Evolutionary conservation across 2,113 vertebrate species (phyloP).

Genomic region (Dinomys branickii): DNA sequence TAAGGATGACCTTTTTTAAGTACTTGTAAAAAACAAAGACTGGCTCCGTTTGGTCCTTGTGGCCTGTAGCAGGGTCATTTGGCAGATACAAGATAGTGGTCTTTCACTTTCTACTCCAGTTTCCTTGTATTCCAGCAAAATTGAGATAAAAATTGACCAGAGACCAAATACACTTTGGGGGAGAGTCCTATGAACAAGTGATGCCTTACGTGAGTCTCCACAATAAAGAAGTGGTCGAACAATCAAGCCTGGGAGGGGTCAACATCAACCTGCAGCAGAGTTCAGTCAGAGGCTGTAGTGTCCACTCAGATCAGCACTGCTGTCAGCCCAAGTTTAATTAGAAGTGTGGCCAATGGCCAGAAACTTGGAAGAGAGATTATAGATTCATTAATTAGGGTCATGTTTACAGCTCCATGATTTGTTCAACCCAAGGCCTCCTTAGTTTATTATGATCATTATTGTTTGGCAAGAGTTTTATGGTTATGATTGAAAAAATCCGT

Average conservation of each 20-base stretch:
- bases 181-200: not conserved
- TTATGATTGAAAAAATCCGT: constrained; percentile 5
- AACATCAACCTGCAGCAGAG: not conserved
- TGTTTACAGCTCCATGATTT: constrained; percentile 77
- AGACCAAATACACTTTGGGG: not conserved
- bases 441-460: constrained; percentile 65
- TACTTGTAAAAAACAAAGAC: not conserved
- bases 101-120: not conserved
- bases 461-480: constrained; percentile 50
- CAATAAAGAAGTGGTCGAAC: not conserved
- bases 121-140: constrained; percentile 11
- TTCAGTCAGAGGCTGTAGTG: not conserved
- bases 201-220: not conserved
- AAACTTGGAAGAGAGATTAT: constrained; percentile 55
- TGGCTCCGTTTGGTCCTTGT: not conserved
- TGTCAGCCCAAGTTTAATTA: constrained; percentile 54
- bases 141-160: not conserved
- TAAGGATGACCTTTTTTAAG: not conserved
- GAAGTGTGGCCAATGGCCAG: constrained; percentile 65
- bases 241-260: not conserved
- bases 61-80: not conserved
- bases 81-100: too few species aligned
- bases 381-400: constrained; percentile 72
- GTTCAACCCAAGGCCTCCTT: constrained; percentile 72
- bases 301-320: not conserved